These are phyloP conservation scores for Rhabdophis nuchalis DNA, from an alignment of 2,797 vertebrate species.

Conservation along the genomic window DNA sequence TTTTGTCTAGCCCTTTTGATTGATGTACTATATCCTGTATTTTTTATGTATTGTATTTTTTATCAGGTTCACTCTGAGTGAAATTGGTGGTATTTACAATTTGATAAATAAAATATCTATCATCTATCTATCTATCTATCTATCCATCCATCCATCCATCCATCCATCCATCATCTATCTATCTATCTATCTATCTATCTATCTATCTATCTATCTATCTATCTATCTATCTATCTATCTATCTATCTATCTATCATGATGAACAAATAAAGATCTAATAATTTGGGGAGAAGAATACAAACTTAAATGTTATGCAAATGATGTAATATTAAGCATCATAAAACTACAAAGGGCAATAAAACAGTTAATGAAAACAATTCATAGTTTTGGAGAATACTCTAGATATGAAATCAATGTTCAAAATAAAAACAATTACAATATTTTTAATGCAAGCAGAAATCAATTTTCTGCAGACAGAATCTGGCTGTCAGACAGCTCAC, in stretches of 20 bases:
- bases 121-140: too few relatives aligned
- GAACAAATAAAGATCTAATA: background rate
- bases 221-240: too few relatives aligned
- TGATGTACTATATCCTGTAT: background rate
- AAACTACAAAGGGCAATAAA: background rate
- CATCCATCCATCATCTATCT: too few relatives aligned
- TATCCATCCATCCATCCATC: too few relatives aligned
- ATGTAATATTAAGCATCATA: background rate
- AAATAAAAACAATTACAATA: background rate
- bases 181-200: too few relatives aligned
- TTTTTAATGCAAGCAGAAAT: background rate
- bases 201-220: too few relatives aligned
- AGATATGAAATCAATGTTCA: background rate
- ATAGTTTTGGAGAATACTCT: background rate
- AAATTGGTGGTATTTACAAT: background rate
- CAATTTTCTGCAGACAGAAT: background rate
- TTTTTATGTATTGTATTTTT: background rate
- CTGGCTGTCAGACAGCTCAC: background rate
- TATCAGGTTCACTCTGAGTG: background rate
- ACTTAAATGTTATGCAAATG: background rate
- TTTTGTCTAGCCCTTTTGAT: background rate
- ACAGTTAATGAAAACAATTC: background rate
- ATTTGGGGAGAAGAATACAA: background rate
- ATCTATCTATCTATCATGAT: background rate
- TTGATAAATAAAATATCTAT: background rate